A percentile compares a stretch with the other conserved stretches of the same genome.
phyloP scores from a whole-genome alignment of 2,113 vertebrate genomes.

The Plestiodon gilberti region DNA sequence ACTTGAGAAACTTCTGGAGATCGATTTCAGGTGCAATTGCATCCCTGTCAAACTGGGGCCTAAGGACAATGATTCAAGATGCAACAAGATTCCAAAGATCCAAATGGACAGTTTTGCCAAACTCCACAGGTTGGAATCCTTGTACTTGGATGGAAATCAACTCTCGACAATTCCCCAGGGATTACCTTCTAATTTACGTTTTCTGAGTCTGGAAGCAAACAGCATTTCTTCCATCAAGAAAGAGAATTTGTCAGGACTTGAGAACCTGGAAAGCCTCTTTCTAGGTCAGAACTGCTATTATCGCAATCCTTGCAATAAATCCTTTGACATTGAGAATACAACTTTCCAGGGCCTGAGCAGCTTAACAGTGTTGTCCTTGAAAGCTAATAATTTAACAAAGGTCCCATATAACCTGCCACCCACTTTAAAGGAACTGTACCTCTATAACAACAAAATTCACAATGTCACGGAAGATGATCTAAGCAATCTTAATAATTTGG shows the following conservation, averaged over 20 bases:
- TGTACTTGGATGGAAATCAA: conserved; percentile 94
- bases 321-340: conserved; percentile 81
- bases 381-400: conserved; percentile 89
- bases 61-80: conserved; percentile 83
- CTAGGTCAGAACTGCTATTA: conserved; percentile 95
- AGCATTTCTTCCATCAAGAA: conserved; percentile 80
- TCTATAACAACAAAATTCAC: conserved; percentile 90
- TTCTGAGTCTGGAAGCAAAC: conserved; percentile 94
- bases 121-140: conserved; percentile 79
- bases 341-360: conserved; percentile 83
- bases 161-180: conserved; percentile 83
- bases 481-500: conserved; percentile 79
- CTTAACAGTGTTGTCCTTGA: conserved; percentile 87
- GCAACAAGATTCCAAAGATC: conserved; percentile 70
- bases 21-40: conserved; percentile 96
- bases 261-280: conserved; percentile 83
- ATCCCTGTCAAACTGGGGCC: conserved; percentile 86
- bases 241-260: conserved; percentile 82
- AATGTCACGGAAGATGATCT: conserved; percentile 81
- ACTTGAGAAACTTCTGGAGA: conserved; percentile 84
- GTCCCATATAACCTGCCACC: conserved; percentile 82
- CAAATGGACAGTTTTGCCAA: conserved; percentile 78
- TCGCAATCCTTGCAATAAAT: conserved; percentile 90
- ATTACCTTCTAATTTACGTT: conserved; percentile 80
- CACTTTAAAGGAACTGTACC: conserved; percentile 85